Evolutionary conservation across 2,888 invertebrate genomes (phyloP), one percentile per base, ranked within the genome.

Genomic region (Phyllotreta cruciferae): DNA sequence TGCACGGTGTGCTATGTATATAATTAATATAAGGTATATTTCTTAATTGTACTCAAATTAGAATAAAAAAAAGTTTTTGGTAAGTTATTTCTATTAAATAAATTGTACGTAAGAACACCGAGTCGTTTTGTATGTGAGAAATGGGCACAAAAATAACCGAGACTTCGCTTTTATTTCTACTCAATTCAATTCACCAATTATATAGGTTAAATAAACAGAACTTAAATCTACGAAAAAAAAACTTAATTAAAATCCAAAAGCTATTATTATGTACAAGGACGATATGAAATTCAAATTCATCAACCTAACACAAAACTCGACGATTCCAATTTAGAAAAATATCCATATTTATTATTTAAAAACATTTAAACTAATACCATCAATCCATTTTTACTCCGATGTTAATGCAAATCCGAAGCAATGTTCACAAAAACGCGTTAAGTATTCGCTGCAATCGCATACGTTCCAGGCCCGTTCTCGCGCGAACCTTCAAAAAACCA

Each of bases 1-100:
- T 50, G 72, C 75, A 73, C 71, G 71, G 70, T 75, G 76, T 74
- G 75, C 74, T 75, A 71, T 76, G 76, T 76, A 76, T 68, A 75
- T 75, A 75, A 53, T 63, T 61, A 36, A 62, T 63, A 34, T 53
- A 38, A 61, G 39, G 39, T 54, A 44, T 60, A 44, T 24, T 60
- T 60, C 42, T 39, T 44, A 10, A 61, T 39, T 47, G 39, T 49
- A 56, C 42, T 52, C 49, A 41, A 34, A 24, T 61, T 67, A 56
- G 49, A 52, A 56, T 37, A 56, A 56, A 60, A 63, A 67, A 56
- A 49, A 66, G 34, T 67, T 69, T 68, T 70, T 70, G 64, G 63
- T 66, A 62, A 64, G 47, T 56, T 62, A 67, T 70, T 66, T 70
- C 55, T 70, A 60, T 60, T 60, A 35, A 52, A 56, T 61, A 63